These are phyloP conservation scores for Harpalus rufipes DNA, from an alignment of 2,888 invertebrate species.

Conservation along the genomic window DNA sequence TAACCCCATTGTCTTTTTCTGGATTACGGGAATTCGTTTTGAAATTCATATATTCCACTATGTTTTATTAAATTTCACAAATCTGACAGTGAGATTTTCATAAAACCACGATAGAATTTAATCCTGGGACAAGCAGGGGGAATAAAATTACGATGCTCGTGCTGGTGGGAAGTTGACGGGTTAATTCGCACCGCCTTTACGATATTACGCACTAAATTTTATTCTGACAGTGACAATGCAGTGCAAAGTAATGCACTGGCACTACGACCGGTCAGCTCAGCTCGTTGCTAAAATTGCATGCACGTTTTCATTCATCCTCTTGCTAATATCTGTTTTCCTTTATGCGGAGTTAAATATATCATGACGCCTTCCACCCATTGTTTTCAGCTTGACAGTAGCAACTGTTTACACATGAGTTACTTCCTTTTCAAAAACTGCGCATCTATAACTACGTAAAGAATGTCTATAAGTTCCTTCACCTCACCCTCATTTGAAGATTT, in stretches of 20 bases:
- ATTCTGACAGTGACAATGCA: conserved; percentile 59
- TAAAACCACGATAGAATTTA: conserved; percentile 63
- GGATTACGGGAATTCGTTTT: conserved; percentile 55
- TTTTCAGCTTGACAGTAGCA: conserved; percentile 6
- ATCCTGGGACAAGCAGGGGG: conserved; percentile 53
- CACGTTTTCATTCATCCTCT: conserved; percentile 19
- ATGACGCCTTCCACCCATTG: conserved; percentile 25
- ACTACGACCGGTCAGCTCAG: neutral
- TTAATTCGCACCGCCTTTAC: conserved; percentile 48
- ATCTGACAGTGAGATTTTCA: conserved; percentile 65
- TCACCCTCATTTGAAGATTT: no score
- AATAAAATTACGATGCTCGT: conserved; percentile 60
- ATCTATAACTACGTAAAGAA: neutral
- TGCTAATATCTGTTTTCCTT: conserved; percentile 37
- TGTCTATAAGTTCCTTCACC: no score
- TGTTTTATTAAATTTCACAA: conserved; percentile 67
- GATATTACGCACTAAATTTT: conserved; percentile 51
- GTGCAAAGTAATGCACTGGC: conserved; percentile 16
- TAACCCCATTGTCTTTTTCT: conserved; percentile 55
- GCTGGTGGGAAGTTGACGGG: conserved; percentile 25
- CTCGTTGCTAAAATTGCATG: conserved; percentile 13
- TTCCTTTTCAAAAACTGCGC: neutral
- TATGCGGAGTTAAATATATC: conserved; percentile 28
- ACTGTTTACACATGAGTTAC: neutral
- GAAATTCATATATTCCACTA: conserved; percentile 66